Evolutionary conservation across 2,797 vertebrate genomes (phyloP).

Genomic region (Rhinoraja longicauda): DNA sequence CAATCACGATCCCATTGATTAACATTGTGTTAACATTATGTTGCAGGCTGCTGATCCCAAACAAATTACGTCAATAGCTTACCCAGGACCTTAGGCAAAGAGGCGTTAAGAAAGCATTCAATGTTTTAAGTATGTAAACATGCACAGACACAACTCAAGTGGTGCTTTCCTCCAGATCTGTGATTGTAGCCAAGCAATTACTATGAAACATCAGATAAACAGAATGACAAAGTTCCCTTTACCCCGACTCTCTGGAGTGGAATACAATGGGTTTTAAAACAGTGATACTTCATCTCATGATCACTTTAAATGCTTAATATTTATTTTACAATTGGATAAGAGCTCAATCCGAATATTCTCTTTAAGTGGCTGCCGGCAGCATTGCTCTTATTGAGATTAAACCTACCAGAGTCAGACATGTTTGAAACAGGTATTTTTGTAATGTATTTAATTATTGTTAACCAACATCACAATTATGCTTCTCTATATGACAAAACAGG

Average conservation of each 20-base stretch:
- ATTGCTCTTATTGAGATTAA: neutral
- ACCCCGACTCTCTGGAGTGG: neutral
- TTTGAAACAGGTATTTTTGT: neutral
- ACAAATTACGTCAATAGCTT: neutral
- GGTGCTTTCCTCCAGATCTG: neutral
- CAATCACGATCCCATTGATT: too few species aligned
- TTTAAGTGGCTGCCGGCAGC: neutral
- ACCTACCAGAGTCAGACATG: neutral
- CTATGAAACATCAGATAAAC: neutral
- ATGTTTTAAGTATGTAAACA: constrained; percentile 10
- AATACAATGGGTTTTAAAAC: neutral
- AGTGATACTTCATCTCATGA: neutral
- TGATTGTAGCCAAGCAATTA: neutral
- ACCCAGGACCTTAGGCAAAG: constrained; percentile 8
- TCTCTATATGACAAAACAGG: neutral
- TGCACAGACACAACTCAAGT: constrained; percentile 4
- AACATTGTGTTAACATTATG: neutral
- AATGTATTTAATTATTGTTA: neutral
- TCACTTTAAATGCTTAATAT: neutral
- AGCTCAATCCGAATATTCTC: neutral
- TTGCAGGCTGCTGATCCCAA: neutral
- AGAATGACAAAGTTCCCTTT: neutral
- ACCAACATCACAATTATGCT: neutral
- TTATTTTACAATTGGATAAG: neutral
- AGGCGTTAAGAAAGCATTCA: neutral